These are phyloP conservation scores for Synanthedon andrenaeformis DNA, from an alignment of 2,888 invertebrate species.

Conservation along the genomic window DNA sequence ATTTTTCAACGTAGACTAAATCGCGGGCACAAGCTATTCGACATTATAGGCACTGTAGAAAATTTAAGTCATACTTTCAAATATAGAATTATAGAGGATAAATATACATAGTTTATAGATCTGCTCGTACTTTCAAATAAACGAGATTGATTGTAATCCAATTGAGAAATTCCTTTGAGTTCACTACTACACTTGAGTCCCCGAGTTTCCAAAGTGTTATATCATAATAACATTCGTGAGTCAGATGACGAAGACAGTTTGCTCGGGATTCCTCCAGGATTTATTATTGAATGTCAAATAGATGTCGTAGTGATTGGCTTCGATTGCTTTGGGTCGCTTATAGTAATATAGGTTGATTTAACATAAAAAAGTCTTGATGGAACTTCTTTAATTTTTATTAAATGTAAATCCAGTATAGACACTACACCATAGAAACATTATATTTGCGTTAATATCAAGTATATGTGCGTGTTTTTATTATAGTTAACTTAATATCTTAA, in stretches of 20 bases:
- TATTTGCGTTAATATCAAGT: too few relatives aligned
- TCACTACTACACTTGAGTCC: background rate
- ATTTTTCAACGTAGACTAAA: too few relatives aligned
- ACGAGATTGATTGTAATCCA: background rate
- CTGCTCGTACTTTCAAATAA: background rate
- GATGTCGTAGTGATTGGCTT: background rate
- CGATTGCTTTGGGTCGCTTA: background rate
- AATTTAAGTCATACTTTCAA: too few relatives aligned
- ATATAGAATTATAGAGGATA: too few relatives aligned
- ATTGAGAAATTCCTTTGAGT: background rate
- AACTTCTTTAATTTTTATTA: background rate
- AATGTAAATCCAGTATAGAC: background rate
- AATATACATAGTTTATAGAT: too few relatives aligned
- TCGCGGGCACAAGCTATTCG: too few relatives aligned
- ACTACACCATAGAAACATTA: background rate
- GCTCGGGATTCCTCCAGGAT: background rate
- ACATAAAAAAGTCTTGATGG: background rate
- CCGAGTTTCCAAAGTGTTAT: background rate
- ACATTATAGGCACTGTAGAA: too few relatives aligned
- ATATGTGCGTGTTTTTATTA: background rate
- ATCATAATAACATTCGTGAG: background rate
- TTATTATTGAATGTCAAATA: background rate
- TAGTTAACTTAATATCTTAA: too few relatives aligned
- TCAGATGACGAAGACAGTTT: background rate
- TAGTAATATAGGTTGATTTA: background rate